Evolutionary conservation across 2,113 vertebrate genomes (phyloP), one percentile per base, ranked within the genome.

Genomic region (Okapia johnstoni): DNA sequence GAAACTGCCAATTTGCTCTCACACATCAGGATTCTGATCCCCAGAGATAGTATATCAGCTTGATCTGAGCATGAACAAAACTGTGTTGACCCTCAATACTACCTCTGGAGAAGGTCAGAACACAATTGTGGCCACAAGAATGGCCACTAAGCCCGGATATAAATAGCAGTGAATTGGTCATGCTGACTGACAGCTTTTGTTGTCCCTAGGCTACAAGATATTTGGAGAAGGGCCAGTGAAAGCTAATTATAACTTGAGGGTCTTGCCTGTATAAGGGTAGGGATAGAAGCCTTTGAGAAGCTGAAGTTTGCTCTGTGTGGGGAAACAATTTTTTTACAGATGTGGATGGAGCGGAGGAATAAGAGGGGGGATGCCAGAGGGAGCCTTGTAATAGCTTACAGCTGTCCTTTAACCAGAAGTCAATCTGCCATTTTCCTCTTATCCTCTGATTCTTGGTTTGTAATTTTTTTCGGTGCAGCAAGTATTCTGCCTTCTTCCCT

Each of bases 391-490:
- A 55, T 43, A 77, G 85, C 73, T 90, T 21, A 61, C 16, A 63
- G 87, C 85, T 83, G 60, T 77, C 87, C 89, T 96, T 79, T 52
- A 66, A 91, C 90, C 0, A 1, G 81, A 97, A 98, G 95, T 88
- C 85, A 86, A 14, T 73, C 85, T 88, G 26, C 85, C 90, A 33
- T 90, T 91, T 94, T 89, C 76, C 85, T 96, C 43, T 93, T 33
- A 46, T 79, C 57, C 90, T 63, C 83, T 73, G n/a, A 36, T 70
- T 90, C 55, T 85, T 43, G 50, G 55, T 40, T 60, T 96, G 94
- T 83, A 89, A 95, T 90, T 95, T 96, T 93, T 86, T 87, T 95
- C 85, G 87, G 79, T 81, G 79, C 63, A 90, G 94, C 86, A 94
- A 96, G 55, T 87, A 36, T 48, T 94, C 55, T 54, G 89, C 57